A percentile compares a stretch with the other conserved stretches of the same genome.
Conservation (phyloP, 1,140 invertebrate genomes). For the Lithobius niger region DNA sequence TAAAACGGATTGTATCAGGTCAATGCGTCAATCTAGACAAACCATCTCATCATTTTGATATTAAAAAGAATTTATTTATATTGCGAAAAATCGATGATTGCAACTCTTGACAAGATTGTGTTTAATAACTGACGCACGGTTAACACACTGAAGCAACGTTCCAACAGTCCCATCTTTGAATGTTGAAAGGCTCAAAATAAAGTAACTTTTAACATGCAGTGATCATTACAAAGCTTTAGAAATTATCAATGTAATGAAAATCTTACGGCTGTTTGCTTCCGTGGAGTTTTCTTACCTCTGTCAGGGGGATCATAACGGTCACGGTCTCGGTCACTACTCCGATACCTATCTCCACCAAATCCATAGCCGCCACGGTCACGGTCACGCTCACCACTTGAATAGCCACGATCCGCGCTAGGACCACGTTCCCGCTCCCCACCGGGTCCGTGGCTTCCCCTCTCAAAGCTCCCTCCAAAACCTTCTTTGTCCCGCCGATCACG, state of each 20-base stretch:
- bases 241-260: too few relatives aligned
- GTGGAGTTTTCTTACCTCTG: too few relatives aligned
- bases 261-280: too few relatives aligned
- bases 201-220: too few relatives aligned
- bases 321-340: conserved; percentile 26
- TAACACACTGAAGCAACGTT: too few relatives aligned
- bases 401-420: not conserved
- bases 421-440: not conserved
- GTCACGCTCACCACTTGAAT: conserved; percentile 17
- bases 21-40: not conserved
- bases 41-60: not conserved
- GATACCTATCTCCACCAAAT: conserved; percentile 23
- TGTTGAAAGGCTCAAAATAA: too few relatives aligned
- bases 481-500: conserved; percentile 16
- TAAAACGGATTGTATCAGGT: not conserved
- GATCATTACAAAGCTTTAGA: too few relatives aligned
- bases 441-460: not conserved
- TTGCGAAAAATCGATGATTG: too few relatives aligned
- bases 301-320: conserved; percentile 19
- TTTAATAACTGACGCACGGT: too few relatives aligned
- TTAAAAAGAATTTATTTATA: too few relatives aligned
- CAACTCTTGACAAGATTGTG: too few relatives aligned
- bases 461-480: conserved; percentile 13
- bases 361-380: conserved; percentile 20
- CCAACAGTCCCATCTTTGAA: too few relatives aligned